These are phyloP conservation scores for Apis laboriosa DNA, from an alignment of 1,140 invertebrate genomes.

Conservation along the genomic window DNA sequence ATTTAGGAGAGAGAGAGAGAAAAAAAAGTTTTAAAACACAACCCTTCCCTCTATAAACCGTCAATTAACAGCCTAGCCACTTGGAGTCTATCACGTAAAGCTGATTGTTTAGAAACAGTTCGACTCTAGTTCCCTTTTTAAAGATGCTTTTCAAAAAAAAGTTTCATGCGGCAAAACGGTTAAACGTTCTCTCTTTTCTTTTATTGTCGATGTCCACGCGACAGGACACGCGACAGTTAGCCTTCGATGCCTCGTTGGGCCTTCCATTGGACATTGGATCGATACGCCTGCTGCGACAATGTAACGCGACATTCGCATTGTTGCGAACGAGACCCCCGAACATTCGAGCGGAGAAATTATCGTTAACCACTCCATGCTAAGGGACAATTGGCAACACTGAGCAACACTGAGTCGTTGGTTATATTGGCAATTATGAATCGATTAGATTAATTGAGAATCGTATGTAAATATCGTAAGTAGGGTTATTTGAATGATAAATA, in stretches of 20 bases:
- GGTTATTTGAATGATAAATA: no score
- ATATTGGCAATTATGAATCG: no score
- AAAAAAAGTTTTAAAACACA: no score
- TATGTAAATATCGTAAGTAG: no score
- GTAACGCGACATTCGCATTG: constrained; percentile 44
- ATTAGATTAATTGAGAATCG: no score
- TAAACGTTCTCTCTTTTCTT: constrained; percentile 8
- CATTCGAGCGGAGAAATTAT: constrained; percentile 6
- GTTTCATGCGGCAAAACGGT: background rate
- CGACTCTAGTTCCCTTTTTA: background rate
- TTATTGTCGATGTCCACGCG: constrained; percentile 42
- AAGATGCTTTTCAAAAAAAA: background rate
- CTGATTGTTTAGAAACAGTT: background rate
- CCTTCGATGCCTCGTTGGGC: constrained; percentile 35
- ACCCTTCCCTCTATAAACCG: background rate
- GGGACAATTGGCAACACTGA: no score
- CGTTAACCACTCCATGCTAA: background rate
- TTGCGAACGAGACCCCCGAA: background rate
- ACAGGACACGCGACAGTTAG: constrained; percentile 43
- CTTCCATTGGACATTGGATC: constrained; percentile 38
- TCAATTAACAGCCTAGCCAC: background rate
- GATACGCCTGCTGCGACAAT: constrained; percentile 45
- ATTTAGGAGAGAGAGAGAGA: no score
- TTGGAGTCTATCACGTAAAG: background rate
- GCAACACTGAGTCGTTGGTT: no score